These are phyloP conservation scores for Laothoe populi DNA, from an alignment of 2,888 invertebrate genomes.

Conservation along the genomic window DNA sequence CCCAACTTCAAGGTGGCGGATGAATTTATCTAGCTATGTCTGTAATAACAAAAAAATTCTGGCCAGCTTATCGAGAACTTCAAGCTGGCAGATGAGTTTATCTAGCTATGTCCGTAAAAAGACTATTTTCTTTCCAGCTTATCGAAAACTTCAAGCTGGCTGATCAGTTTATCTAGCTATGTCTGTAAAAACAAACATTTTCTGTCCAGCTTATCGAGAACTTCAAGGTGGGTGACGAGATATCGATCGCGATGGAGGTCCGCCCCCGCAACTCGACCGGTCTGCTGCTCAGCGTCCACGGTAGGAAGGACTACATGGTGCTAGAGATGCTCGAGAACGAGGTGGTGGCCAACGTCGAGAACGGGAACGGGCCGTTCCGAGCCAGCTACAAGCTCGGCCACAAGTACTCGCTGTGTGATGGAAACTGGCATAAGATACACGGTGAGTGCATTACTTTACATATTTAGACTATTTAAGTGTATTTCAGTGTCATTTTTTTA, in stretches of 20 bases:
- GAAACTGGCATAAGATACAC: slow-evolving; percentile 96
- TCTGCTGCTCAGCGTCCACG: slow-evolving; percentile 93
- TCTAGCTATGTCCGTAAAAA: not conserved
- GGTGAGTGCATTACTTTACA: slow-evolving; percentile 72
- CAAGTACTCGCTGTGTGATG: slow-evolving; percentile 93
- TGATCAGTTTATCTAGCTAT: too few relatives aligned
- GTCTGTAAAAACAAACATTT: not conserved
- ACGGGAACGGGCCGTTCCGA: slow-evolving; percentile 91
- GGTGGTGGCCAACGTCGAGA: slow-evolving; percentile 92
- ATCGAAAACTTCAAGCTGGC: too few relatives aligned
- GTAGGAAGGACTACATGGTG: slow-evolving; percentile 92
- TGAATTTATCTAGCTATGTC: too few relatives aligned
- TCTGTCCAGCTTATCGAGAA: slow-evolving; percentile 83
- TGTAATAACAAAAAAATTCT: too few relatives aligned
- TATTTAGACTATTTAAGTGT: not conserved
- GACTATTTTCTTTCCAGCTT: slow-evolving; percentile 48
- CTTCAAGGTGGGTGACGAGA: slow-evolving; percentile 91
- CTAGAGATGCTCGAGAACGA: slow-evolving; percentile 95
- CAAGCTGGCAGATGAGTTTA: too few relatives aligned
- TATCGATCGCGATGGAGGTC: slow-evolving; percentile 93
- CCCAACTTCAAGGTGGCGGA: too few relatives aligned
- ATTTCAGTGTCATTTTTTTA: too few relatives aligned
- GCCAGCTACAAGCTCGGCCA: slow-evolving; percentile 88
- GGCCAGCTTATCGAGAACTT: too few relatives aligned
- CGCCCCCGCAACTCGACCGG: slow-evolving; percentile 94